phyloP scores from a whole-genome alignment of 2,888 invertebrate species.

The Tortrix viridana region DNA sequence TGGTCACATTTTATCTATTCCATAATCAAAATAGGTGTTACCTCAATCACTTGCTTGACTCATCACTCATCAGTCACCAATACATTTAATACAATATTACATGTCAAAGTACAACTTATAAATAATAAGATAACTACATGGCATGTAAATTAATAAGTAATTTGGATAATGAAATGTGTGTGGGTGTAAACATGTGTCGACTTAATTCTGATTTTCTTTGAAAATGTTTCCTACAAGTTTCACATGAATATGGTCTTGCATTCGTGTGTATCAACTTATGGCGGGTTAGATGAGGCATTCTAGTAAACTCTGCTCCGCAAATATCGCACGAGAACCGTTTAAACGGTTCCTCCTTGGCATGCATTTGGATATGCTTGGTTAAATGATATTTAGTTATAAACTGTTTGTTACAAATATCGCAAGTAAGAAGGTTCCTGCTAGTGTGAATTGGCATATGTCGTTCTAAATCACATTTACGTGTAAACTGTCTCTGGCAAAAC shows the following conservation, averaged over 20 bases:
- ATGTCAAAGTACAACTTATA: too few species aligned
- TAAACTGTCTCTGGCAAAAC: slow-evolving; percentile 9
- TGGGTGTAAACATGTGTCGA: slow-evolving; percentile 9
- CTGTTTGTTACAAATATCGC: not conserved
- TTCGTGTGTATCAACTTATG: not conserved
- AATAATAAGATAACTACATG: too few species aligned
- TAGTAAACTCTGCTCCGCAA: not conserved
- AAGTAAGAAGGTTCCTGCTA: not conserved
- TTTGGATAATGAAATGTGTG: too few species aligned
- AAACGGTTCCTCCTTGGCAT: not conserved
- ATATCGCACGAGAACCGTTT: not conserved
- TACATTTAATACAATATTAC: too few species aligned
- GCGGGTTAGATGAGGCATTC: too few species aligned
- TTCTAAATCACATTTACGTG: not conserved
- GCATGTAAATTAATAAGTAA: too few species aligned
- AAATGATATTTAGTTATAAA: not conserved
- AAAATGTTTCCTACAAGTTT: slow-evolving; percentile 9
- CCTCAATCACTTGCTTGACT: too few species aligned
- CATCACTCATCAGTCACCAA: too few species aligned
- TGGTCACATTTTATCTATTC: too few species aligned
- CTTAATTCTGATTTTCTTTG: slow-evolving; percentile 10
- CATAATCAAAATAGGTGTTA: too few species aligned
- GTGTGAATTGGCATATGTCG: not conserved
- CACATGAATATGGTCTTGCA: not conserved
- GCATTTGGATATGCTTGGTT: not conserved